Conservation (phyloP, 2,797 vertebrate genomes). For the Avahi laniger region DNA sequence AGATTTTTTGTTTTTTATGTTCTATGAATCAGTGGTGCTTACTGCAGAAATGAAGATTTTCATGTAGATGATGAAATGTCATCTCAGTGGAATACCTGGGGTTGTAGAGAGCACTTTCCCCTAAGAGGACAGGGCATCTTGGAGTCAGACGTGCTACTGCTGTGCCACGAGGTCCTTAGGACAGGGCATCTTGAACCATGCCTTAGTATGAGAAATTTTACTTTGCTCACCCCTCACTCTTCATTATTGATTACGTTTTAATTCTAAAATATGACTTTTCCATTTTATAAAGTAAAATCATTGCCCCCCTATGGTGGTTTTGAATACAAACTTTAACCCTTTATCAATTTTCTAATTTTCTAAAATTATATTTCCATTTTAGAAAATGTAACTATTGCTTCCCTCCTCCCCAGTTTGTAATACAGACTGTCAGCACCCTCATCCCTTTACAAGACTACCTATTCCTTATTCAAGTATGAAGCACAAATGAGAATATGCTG, state of each 20-base stretch:
- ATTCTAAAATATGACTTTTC: not conserved
- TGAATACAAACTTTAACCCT: not conserved
- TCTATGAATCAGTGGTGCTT: not conserved
- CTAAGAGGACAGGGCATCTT: not conserved
- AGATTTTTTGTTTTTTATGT: not conserved
- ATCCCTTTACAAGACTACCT: not conserved
- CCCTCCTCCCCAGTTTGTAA: not conserved
- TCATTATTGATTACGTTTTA: not conserved
- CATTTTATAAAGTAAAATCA: not conserved
- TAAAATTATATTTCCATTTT: not conserved
- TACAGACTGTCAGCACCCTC: not conserved
- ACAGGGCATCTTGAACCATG: not conserved
- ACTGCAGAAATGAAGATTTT: slow-evolving; percentile 22
- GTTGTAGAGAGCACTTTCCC: not conserved
- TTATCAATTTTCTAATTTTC: slow-evolving; percentile 23
- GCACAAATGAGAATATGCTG: not conserved
- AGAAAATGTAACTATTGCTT: not conserved
- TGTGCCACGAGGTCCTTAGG: too few species aligned
- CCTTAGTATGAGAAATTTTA: slow-evolving; percentile 45
- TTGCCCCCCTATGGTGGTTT: not conserved
- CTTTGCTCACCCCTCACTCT: not conserved
- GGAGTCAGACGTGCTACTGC: too few species aligned
- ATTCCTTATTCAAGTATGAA: not conserved
- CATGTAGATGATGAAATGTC: slow-evolving; percentile 2
- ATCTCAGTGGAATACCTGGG: not conserved